phyloP scores from a whole-genome alignment of 2,888 invertebrate species.

The Platycheirus albimanus region DNA sequence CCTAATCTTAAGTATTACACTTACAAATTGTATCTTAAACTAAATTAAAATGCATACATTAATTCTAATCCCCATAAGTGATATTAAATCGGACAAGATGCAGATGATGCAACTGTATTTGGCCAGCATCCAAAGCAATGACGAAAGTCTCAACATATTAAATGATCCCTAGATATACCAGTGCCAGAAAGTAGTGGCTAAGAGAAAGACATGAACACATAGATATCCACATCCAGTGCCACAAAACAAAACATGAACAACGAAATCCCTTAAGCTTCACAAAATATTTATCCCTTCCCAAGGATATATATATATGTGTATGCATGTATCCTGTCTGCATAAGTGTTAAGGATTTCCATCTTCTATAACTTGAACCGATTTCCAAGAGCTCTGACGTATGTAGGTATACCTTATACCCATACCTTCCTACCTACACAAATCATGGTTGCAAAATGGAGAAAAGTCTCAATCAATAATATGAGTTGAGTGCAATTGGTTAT shows the following conservation, averaged over 20 bases:
- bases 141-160: slow-evolving; percentile 41
- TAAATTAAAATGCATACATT: slow-evolving; percentile 66
- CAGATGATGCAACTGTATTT: slow-evolving; percentile 59
- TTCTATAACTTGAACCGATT: slow-evolving; percentile 19
- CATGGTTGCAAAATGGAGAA: slow-evolving; percentile 31
- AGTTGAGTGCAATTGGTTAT: slow-evolving; percentile 40
- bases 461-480: slow-evolving; percentile 48
- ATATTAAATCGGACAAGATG: slow-evolving; percentile 26
- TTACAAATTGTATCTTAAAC: slow-evolving; percentile 23
- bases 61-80: slow-evolving; percentile 48
- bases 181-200: background rate
- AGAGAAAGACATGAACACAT: background rate
- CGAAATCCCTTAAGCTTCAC: slow-evolving; percentile 35
- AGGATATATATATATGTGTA: slow-evolving; percentile 3
- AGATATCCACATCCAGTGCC: background rate
- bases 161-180: slow-evolving; percentile 12
- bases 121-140: slow-evolving; percentile 30
- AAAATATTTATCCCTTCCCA: slow-evolving; percentile 29
- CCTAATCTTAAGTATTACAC: background rate
- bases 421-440: too few species aligned
- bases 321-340: slow-evolving; percentile 2
- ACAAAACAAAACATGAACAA: slow-evolving; percentile 32
- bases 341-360: slow-evolving; percentile 30
- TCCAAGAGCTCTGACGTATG: background rate
- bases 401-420: too few species aligned